Evolutionary conservation across 2,113 vertebrate genomes (phyloP).

Genomic region (Anolis carolinensis): DNA sequence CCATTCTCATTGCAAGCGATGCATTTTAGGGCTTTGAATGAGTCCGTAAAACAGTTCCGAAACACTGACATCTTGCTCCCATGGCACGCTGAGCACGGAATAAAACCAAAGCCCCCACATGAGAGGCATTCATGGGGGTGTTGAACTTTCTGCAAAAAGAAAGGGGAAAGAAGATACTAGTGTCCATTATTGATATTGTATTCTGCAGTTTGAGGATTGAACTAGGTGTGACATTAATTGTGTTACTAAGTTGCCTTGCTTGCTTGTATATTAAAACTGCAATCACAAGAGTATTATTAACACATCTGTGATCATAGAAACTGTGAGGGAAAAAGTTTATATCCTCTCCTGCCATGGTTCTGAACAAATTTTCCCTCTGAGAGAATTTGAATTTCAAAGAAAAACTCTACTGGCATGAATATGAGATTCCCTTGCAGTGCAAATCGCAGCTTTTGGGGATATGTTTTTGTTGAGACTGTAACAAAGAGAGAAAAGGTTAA

Average conservation of each 20-base stretch:
- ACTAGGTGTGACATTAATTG: neutral
- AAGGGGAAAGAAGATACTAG: slow-evolving; percentile 25
- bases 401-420: neutral
- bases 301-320: neutral
- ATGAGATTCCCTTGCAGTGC: neutral
- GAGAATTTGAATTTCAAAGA: no score
- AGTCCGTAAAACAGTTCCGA: slow-evolving; percentile 98
- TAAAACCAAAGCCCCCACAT: slow-evolving; percentile 94
- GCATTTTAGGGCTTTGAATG: slow-evolving; percentile 97
- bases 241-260: neutral
- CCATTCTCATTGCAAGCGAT: slow-evolving; percentile 98
- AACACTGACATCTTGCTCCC: slow-evolving; percentile 99
- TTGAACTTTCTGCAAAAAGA: slow-evolving; percentile 87
- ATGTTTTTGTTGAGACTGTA: neutral
- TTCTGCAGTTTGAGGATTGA: neutral
- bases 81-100: slow-evolving; percentile 95
- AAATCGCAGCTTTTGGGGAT: no score
- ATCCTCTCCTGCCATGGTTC: no score
- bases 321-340: no score
- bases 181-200: neutral
- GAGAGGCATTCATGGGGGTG: slow-evolving; percentile 88
- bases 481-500: neutral
- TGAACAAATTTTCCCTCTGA: no score
- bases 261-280: neutral
- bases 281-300: neutral